These are phyloP conservation scores for Heliconius himera DNA, from an alignment of 1,140 invertebrate genomes.

Conservation along the genomic window DNA sequence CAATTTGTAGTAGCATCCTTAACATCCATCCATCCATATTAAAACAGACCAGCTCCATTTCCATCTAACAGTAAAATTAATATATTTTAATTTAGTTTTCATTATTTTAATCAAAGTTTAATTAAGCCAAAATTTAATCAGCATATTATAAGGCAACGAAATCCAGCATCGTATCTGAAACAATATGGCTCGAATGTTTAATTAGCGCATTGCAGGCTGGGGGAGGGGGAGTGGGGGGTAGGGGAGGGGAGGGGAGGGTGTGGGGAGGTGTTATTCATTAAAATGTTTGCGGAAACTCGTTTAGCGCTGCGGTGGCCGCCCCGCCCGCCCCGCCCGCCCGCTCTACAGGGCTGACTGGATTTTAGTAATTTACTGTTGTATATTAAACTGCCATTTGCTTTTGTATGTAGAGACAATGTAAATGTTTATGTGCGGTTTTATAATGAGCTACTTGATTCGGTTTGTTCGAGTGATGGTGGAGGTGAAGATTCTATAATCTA, in stretches of 20 bases:
- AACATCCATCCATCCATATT: neutral
- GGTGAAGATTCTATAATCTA: no score
- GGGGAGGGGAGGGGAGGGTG: conserved; percentile 51
- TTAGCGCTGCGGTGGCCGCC: conserved; percentile 72
- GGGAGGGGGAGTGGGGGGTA: conserved; percentile 47
- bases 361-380: conserved; percentile 24
- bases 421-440: neutral
- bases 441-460: neutral
- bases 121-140: conserved; percentile 59
- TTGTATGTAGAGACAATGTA: conserved; percentile 16
- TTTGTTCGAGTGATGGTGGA: neutral
- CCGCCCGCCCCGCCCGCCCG: conserved; percentile 59
- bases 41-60: neutral
- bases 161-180: conserved; percentile 70
- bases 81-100: conserved; percentile 28
- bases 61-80: neutral
- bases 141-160: conserved; percentile 60
- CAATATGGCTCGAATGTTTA: conserved; percentile 78
- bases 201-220: conserved; percentile 72
- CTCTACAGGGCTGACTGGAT: conserved; percentile 57
- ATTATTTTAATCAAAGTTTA: conserved; percentile 41
- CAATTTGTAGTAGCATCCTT: neutral
- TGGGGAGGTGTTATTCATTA: conserved; percentile 76
- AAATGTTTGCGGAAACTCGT: conserved; percentile 80
- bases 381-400: conserved; percentile 25